Evolutionary conservation across 2,113 vertebrate species (phyloP), one percentile per base, ranked within the genome.

Genomic region (Halcyon malimbica): DNA sequence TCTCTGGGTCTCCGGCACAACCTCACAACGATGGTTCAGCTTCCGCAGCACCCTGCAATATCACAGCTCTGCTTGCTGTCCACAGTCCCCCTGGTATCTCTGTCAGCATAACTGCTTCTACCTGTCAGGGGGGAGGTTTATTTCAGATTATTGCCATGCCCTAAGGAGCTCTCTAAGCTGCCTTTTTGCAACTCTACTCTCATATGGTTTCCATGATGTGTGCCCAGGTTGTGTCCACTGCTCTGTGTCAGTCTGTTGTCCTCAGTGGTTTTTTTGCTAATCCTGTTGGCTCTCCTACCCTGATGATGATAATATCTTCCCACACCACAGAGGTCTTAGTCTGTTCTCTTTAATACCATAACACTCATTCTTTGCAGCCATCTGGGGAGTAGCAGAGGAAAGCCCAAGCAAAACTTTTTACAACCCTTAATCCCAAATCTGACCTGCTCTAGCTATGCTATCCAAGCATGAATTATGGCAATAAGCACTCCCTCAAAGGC

Each of bases 21-120:
- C 5, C 15, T 56, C 16, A 6, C 31, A 2, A 5, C 0, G 35
- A 7, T 20, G 65, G n/a, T 35, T 65, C 20, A 46, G 5, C 48
- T 89, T 64, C 75, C 39, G 20, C 59, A 26, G 33, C 4, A 4
- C 29, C 57, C 48, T 56, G 51, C 4, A 11, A 4, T 24, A 29
- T 12, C 46, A 42, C 23, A 42, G 33, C 10, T 83, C 39, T 60
- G 16, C 26, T 37, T 39, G 44, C 46, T 75, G 18, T 13, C 62
- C 46, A 7, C 17, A 10, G 5, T 82, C 35, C 33, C 18, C 7
- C 17, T n/a, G 3, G 5, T 35, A 18, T 37, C 48, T 60, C 46
- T 59, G 20, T 4, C 48, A 28, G 11, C 3, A 2, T 2, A 39
- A 48, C 1, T 73, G 9, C 39, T 39, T 67, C 53, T 21, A 10